phyloP scores from a whole-genome alignment of 2,113 vertebrate species.

The Anser cygnoides region DNA sequence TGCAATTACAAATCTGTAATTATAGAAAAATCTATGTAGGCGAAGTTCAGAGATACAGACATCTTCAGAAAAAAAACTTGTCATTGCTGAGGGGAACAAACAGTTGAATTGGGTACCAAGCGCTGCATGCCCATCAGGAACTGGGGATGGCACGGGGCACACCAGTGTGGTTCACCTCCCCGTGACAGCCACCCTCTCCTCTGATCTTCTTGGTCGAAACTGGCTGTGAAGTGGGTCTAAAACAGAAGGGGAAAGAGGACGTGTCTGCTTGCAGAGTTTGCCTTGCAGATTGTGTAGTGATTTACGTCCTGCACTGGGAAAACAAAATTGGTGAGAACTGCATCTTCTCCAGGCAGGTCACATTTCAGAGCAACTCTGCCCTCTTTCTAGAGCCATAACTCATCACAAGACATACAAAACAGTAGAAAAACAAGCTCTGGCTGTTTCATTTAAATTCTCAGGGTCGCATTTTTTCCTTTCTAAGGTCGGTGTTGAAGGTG shows the following conservation, averaged over 20 bases:
- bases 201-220: not conserved
- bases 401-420: not conserved
- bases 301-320: fast-evolving
- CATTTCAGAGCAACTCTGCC: not conserved
- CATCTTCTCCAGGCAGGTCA: not conserved
- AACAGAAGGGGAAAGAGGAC: not conserved
- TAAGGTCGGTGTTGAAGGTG: not conserved
- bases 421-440: not conserved
- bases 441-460: not conserved
- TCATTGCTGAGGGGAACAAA: not conserved
- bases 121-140: not conserved
- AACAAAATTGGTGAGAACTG: not conserved
- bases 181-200: fast-evolving
- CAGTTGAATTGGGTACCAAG: not conserved
- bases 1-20: constrained; percentile 35
- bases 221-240: not conserved
- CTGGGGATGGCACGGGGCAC: fast-evolving
- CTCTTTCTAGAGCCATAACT: not conserved
- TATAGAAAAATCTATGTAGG: not conserved
- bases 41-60: not conserved
- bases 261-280: not conserved
- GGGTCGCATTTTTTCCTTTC: not conserved
- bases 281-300: not conserved
- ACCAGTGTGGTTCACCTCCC: fast-evolving
- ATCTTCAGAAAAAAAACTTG: not conserved